A percentile compares a stretch with the other conserved stretches of the same genome.
Evolutionary conservation across 2,113 vertebrate genomes (phyloP).

Genomic region (Uria lomvia): DNA sequence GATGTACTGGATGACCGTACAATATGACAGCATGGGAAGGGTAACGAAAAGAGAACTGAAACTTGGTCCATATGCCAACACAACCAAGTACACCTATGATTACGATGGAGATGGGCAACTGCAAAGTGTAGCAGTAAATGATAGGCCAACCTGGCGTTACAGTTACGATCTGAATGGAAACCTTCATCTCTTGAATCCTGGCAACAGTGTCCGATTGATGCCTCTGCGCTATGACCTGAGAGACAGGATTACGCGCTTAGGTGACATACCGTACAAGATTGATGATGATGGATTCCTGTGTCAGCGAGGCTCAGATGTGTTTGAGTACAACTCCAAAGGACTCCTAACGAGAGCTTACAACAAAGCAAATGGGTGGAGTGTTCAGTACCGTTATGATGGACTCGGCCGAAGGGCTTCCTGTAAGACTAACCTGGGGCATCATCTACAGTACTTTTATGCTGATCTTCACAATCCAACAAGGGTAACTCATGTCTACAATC

Average conservation of each 20-base stretch:
- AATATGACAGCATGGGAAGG: constrained; percentile 97
- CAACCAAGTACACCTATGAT: constrained; percentile 97
- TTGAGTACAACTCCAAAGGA: constrained; percentile 98
- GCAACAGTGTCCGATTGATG: constrained; percentile 91
- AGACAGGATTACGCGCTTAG: constrained; percentile 93
- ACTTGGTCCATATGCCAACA: constrained; percentile 96
- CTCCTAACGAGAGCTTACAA: constrained; percentile 93
- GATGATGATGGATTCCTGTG: constrained; percentile 94
- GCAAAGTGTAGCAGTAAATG: constrained; percentile 93
- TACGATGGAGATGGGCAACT: constrained; percentile 97
- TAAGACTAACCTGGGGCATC: constrained; percentile 93
- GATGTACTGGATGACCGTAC: constrained; percentile 99
- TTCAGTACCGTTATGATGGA: constrained; percentile 95
- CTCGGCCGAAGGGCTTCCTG: constrained; percentile 92
- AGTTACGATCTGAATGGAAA: constrained; percentile 98
- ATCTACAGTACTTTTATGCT: constrained; percentile 97
- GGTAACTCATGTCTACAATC: constrained; percentile 96
- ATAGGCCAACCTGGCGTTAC: constrained; percentile 98
- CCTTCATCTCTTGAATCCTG: constrained; percentile 92
- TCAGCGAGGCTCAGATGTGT: constrained; percentile 89
- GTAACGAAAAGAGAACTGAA: constrained; percentile 98
- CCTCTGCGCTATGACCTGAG: constrained; percentile 94
- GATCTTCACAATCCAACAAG: constrained; percentile 93
- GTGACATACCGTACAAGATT: constrained; percentile 92
- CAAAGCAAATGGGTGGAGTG: constrained; percentile 88